phyloP scores from a whole-genome alignment of 2,113 vertebrate species.

The Myiozetetes cayanensis region DNA sequence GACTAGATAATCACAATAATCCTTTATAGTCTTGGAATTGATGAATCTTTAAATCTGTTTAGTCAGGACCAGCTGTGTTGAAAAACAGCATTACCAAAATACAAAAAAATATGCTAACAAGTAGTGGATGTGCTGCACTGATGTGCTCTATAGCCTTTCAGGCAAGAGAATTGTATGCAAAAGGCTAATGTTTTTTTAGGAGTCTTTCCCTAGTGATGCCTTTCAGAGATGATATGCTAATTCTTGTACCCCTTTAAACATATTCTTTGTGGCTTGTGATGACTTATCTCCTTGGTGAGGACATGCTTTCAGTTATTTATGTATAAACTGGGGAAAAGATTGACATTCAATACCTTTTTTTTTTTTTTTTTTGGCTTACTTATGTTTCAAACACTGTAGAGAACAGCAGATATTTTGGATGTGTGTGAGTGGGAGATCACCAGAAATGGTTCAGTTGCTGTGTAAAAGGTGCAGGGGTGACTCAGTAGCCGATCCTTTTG shows the following conservation, averaged over 20 bases:
- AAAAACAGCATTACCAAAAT: slow-evolving; percentile 19
- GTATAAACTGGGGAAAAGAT: neutral
- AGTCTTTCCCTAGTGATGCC: neutral
- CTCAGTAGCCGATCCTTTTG: neutral
- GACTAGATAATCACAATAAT: slow-evolving; percentile 55
- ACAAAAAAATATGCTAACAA: neutral
- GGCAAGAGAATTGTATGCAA: neutral
- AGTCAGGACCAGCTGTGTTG: slow-evolving; percentile 59
- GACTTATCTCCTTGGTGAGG: neutral
- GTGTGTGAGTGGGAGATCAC: neutral
- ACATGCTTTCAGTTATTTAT: neutral
- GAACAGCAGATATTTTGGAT: slow-evolving; percentile 18
- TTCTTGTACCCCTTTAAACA: neutral
- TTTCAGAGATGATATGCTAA: neutral
- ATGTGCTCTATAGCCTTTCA: neutral
- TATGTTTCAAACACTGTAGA: neutral
- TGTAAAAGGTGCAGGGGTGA: neutral
- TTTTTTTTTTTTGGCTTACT: neutral
- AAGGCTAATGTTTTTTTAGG: neutral
- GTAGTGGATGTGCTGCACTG: neutral
- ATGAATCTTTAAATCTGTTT: slow-evolving; percentile 63
- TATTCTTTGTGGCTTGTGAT: neutral
- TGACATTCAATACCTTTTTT: neutral
- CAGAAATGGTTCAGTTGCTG: neutral
- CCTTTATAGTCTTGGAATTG: slow-evolving; percentile 48